Evolutionary conservation across 2,797 vertebrate species (phyloP).

Genomic region (Cynodonichthys magdalenae): DNA sequence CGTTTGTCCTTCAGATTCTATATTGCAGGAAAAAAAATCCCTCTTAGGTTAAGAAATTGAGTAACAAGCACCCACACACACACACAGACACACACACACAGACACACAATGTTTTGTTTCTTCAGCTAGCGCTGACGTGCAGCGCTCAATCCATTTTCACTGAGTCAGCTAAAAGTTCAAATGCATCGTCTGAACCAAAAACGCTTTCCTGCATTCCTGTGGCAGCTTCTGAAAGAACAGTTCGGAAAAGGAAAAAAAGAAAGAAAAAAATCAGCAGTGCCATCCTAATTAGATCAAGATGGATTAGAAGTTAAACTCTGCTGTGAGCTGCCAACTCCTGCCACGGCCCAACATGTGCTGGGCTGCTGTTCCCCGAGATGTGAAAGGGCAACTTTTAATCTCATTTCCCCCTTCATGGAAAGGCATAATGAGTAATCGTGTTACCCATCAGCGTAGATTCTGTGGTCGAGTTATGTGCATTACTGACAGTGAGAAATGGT

Average conservation of each 20-base stretch:
- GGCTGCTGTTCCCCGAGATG: slow-evolving; percentile 54
- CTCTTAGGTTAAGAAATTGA: slow-evolving; percentile 18
- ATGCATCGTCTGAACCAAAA: slow-evolving; percentile 62
- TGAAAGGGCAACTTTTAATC: slow-evolving; percentile 76
- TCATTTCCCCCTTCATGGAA: slow-evolving; percentile 65
- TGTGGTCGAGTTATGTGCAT: slow-evolving; percentile 58
- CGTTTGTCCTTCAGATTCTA: neutral
- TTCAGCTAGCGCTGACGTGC: slow-evolving; percentile 44
- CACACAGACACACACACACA: slow-evolving; percentile 8
- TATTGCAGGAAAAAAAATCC: neutral
- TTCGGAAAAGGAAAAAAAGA: slow-evolving; percentile 53
- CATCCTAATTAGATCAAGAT: slow-evolving; percentile 76
- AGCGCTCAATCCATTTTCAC: slow-evolving; percentile 35
- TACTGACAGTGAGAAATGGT: slow-evolving; percentile 74
- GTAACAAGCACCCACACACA: neutral
- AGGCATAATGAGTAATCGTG: slow-evolving; percentile 70
- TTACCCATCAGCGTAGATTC: slow-evolving; percentile 64
- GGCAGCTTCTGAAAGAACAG: slow-evolving; percentile 72
- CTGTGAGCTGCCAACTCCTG: slow-evolving; percentile 56
- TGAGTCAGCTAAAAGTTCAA: slow-evolving; percentile 66
- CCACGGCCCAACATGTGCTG: slow-evolving; percentile 34
- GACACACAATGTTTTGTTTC: slow-evolving; percentile 3
- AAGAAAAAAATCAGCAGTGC: slow-evolving; percentile 45
- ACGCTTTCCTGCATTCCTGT: slow-evolving; percentile 69
- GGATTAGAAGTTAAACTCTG: slow-evolving; percentile 68